These are phyloP conservation scores for Xylocampa areola DNA, from an alignment of 2,888 invertebrate genomes.

Conservation along the genomic window DNA sequence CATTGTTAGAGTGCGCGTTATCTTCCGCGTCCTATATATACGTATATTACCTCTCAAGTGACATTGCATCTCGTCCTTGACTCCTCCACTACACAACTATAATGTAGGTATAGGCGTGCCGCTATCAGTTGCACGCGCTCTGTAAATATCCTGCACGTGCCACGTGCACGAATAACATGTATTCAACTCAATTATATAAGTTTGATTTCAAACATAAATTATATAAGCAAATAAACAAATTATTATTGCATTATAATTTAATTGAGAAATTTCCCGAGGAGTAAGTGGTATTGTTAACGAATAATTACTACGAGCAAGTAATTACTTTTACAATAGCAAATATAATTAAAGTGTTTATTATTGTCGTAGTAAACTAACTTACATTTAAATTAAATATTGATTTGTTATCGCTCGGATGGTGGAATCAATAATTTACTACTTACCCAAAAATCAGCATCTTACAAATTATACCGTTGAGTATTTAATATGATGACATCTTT, in stretches of 20 bases:
- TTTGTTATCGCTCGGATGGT: constrained; percentile 7
- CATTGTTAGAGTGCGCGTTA: constrained; percentile 63
- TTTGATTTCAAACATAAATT: constrained; percentile 36
- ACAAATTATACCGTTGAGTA: constrained; percentile 1
- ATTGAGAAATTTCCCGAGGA: constrained; percentile 19
- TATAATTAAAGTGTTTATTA: constrained; percentile 8
- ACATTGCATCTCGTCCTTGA: constrained; percentile 83
- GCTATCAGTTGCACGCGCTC: constrained; percentile 84
- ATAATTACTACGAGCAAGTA: constrained; percentile 39
- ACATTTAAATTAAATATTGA: constrained; percentile 9
- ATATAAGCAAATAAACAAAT: constrained; percentile 40
- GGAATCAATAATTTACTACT: not conserved
- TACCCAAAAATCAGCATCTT: not conserved
- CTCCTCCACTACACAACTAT: constrained; percentile 69
- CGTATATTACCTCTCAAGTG: constrained; percentile 65
- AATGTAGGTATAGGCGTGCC: constrained; percentile 71
- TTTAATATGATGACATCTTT: constrained; percentile 4
- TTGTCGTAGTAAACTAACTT: constrained; percentile 3
- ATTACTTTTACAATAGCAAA: constrained; percentile 24
- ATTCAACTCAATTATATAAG: constrained; percentile 55
- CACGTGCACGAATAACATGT: constrained; percentile 71
- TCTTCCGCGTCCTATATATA: constrained; percentile 70
- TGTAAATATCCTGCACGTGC: constrained; percentile 83
- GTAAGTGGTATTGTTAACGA: constrained; percentile 24
- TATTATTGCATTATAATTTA: constrained; percentile 33